phyloP scores from a whole-genome alignment of 1,140 invertebrate genomes.

The Campoletis sonorensis region DNA sequence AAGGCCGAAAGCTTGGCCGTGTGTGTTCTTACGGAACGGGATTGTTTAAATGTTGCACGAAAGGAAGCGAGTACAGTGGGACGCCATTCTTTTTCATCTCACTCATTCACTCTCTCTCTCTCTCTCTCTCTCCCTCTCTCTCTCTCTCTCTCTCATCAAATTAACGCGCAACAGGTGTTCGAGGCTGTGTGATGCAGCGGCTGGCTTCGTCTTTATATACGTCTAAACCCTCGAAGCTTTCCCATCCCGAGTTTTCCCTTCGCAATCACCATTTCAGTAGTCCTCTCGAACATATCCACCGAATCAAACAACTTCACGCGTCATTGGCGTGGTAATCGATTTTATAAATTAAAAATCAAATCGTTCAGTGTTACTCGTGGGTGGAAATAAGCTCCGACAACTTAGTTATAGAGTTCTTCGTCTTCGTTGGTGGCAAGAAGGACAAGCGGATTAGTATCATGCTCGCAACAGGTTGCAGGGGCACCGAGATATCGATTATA shows the following conservation, averaged over 20 bases:
- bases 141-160: slow-evolving; percentile 62
- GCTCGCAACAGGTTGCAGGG: slow-evolving; percentile 53
- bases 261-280: slow-evolving; percentile 16
- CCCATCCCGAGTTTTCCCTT: not conserved
- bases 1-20: not conserved
- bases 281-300: not conserved
- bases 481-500: slow-evolving; percentile 8
- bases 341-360: slow-evolving; percentile 15
- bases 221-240: not conserved
- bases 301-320: not conserved
- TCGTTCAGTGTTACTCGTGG: not conserved
- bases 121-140: too few species aligned
- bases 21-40: slow-evolving; percentile 47
- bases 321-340: not conserved
- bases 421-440: not conserved
- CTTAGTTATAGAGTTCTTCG: not conserved
- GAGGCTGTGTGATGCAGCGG: slow-evolving; percentile 24
- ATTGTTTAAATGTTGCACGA: slow-evolving; percentile 70
- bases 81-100: slow-evolving; percentile 50
- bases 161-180: slow-evolving; percentile 71
- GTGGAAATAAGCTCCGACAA: slow-evolving; percentile 12
- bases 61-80: slow-evolving; percentile 53
- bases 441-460: slow-evolving; percentile 41
- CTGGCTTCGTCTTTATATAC: slow-evolving; percentile 30
- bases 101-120: too few species aligned